phyloP scores from a whole-genome alignment of 2,888 invertebrate species.

The Pomacea canaliculata region DNA sequence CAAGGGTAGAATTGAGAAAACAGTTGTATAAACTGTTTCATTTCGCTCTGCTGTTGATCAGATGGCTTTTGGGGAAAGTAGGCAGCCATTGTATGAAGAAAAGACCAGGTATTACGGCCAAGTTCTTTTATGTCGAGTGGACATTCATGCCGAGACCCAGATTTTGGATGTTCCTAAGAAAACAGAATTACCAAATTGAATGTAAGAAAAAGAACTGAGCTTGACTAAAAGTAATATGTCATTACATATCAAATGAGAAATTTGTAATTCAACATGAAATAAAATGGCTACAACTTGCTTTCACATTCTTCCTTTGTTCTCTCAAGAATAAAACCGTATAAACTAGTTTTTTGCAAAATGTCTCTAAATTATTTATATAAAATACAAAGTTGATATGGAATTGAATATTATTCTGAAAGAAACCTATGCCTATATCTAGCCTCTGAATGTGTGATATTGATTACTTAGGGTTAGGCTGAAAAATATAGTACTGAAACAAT shows the following conservation, averaged over 20 bases:
- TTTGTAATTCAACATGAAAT: too few relatives aligned
- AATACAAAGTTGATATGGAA: too few relatives aligned
- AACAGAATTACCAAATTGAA: neutral
- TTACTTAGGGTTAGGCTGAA: neutral
- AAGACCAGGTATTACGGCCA: conserved; percentile 87
- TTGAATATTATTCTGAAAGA: too few relatives aligned
- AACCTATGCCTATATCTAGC: too few relatives aligned
- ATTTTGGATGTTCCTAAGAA: conserved; percentile 23
- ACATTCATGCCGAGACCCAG: conserved; percentile 66
- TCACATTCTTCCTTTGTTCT: neutral
- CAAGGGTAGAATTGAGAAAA: conserved; percentile 95
- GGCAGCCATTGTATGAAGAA: conserved; percentile 96
- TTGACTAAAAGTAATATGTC: too few relatives aligned
- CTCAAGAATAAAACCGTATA: too few relatives aligned
- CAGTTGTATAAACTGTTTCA: conserved; percentile 84
- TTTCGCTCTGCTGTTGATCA: conserved; percentile 78
- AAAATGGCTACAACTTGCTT: neutral
- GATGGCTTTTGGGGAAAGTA: conserved; percentile 89
- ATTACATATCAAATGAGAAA: too few relatives aligned
- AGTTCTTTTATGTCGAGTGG: conserved; percentile 73
- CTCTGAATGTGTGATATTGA: too few relatives aligned
- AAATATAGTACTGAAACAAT: neutral
- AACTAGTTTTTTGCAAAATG: too few relatives aligned
- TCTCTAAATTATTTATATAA: too few relatives aligned
- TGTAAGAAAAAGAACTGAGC: too few relatives aligned